Evolutionary conservation across 2,797 vertebrate genomes (phyloP).

Genomic region (Pseudochaenichthys georgianus): DNA sequence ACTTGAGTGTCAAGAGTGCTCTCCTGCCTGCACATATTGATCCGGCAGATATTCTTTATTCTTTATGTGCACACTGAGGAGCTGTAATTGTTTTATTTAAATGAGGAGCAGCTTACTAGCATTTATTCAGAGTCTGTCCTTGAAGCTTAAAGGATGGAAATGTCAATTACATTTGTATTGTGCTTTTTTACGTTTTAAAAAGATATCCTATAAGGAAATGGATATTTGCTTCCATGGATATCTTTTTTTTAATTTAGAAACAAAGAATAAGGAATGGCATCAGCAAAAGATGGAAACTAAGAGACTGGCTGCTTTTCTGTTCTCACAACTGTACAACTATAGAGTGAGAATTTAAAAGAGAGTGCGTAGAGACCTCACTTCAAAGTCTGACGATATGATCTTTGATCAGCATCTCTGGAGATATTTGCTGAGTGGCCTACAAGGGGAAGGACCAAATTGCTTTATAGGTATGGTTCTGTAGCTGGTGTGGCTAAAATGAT

Average conservation of each 20-base stretch:
- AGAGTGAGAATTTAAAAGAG: background rate
- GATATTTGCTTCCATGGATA: no score
- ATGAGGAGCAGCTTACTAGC: background rate
- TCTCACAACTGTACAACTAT: background rate
- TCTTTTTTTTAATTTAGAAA: background rate
- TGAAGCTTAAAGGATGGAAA: background rate
- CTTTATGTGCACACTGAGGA: conserved; percentile 2
- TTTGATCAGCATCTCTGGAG: conserved; percentile 41
- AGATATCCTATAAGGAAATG: background rate
- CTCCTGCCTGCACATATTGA: conserved; percentile 25
- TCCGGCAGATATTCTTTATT: conserved; percentile 25
- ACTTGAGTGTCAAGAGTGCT: conserved; percentile 40
- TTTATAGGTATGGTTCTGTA: background rate
- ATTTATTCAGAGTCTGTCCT: conserved; percentile 13
- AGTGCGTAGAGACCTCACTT: background rate
- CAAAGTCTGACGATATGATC: conserved; percentile 5
- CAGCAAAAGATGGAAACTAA: background rate
- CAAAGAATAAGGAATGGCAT: background rate
- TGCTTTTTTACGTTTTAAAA: background rate
- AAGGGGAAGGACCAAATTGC: background rate
- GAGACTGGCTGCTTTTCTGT: background rate
- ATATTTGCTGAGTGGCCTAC: conserved; percentile 7
- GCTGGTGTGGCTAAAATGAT: background rate
- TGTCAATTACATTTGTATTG: background rate
- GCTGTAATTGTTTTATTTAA: background rate